Evolutionary conservation across 2,797 vertebrate species (phyloP).

Genomic region (Onychomys torridus): DNA sequence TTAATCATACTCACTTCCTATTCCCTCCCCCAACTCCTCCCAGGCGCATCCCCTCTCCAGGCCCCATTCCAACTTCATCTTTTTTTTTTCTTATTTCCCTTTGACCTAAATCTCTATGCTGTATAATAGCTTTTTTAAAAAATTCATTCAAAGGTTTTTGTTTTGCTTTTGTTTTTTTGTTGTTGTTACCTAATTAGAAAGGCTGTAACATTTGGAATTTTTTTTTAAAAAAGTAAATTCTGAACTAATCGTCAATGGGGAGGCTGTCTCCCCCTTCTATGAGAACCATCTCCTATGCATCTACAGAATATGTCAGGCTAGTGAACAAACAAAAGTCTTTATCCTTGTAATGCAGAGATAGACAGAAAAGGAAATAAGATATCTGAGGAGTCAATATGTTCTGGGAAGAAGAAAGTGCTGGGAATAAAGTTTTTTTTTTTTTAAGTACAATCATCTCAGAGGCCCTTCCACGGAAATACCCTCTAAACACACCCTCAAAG

Average conservation of each 20-base stretch:
- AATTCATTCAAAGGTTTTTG: neutral
- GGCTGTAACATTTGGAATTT: neutral
- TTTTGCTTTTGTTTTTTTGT: neutral
- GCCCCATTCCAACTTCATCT: neutral
- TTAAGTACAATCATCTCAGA: neutral
- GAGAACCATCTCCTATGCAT: neutral
- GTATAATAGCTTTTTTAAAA: neutral
- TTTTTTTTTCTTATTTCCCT: neutral
- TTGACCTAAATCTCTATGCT: slow-evolving; percentile 1
- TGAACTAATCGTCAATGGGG: neutral
- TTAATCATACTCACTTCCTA: too few relatives aligned
- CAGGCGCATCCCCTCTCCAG: neutral
- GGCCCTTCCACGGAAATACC: neutral
- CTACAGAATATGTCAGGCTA: neutral
- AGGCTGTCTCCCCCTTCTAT: neutral
- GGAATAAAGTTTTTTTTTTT: neutral
- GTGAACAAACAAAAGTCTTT: neutral
- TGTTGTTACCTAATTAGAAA: slow-evolving; percentile 21
- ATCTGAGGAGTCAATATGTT: neutral
- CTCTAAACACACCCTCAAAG: neutral
- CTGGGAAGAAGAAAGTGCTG: neutral
- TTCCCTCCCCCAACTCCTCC: neutral
- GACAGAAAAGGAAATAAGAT: neutral
- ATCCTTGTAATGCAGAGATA: neutral
- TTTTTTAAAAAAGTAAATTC: neutral